A percentile compares a stretch with the other conserved stretches of the same genome.
phyloP scores from a whole-genome alignment of 1,140 invertebrate genomes.

The Alviniconcha marisindica region DNA sequence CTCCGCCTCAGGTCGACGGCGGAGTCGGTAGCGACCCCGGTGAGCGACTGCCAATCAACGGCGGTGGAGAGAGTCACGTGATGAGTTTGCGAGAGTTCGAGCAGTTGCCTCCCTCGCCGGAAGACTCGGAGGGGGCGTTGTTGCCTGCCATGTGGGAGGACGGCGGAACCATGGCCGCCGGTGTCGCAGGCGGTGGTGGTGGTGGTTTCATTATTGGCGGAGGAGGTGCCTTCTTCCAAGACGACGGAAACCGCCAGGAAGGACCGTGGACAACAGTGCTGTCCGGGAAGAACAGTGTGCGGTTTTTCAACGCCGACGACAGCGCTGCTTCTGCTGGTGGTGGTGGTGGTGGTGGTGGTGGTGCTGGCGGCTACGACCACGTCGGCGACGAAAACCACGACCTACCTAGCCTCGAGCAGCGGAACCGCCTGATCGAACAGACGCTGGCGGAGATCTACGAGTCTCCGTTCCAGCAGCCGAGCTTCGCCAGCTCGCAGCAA shows the following conservation, averaged over 20 bases:
- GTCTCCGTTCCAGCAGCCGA: conserved; percentile 11
- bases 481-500: background rate
- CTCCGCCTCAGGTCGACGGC: no score
- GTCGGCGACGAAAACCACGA: background rate
- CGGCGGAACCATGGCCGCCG: background rate
- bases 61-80: background rate
- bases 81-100: conserved; percentile 16
- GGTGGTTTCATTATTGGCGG: background rate
- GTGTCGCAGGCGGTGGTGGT: background rate
- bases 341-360: no score
- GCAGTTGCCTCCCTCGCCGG: conserved; percentile 22
- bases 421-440: conserved; percentile 11
- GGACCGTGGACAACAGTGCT: background rate
- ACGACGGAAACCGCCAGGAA: background rate
- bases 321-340: no score
- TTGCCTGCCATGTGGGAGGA: conserved; percentile 31
- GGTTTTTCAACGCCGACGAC: background rate
- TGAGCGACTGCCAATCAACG: no score
- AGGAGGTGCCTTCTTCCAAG: no score
- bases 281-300: background rate
- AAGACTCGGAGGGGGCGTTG: conserved; percentile 13
- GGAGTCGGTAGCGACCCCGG: no score
- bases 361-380: background rate
- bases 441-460: conserved; percentile 20
- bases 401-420: background rate